Percentiles rank a stretch among this genome's conserved stretches.
phyloP scores from a whole-genome alignment of 2,888 invertebrate genomes.

The Fissipunctia ypsillon region DNA sequence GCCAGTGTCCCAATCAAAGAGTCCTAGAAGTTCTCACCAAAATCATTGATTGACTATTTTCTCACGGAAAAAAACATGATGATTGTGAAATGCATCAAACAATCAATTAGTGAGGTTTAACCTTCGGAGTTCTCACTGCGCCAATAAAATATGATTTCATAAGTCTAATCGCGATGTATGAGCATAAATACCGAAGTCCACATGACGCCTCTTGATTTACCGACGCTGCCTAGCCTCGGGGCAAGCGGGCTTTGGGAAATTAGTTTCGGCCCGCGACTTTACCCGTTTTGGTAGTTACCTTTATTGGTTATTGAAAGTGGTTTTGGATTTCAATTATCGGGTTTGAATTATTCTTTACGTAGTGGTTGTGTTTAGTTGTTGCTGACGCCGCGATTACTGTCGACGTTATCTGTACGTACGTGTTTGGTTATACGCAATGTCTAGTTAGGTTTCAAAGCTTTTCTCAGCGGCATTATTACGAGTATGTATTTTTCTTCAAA shows the following conservation, averaged over 20 bases:
- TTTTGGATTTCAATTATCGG: constrained; percentile 54
- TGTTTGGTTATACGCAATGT: neutral
- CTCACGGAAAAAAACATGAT: constrained; percentile 46
- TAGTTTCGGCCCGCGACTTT: constrained; percentile 47
- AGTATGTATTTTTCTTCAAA: neutral
- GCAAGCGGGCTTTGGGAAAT: constrained; percentile 39
- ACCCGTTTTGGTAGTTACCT: constrained; percentile 49
- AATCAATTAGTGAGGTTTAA: constrained; percentile 75
- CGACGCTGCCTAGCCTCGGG: constrained; percentile 59
- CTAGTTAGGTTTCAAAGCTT: neutral
- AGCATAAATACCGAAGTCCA: constrained; percentile 78
- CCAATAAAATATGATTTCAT: constrained; percentile 82
- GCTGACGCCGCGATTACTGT: constrained; percentile 29
- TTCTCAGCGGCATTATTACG: neutral
- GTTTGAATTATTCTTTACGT: constrained; percentile 47
- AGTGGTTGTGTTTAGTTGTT: constrained; percentile 14
- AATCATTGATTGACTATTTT: constrained; percentile 46
- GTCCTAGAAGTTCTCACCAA: neutral
- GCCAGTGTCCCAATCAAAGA: neutral
- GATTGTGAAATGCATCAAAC: constrained; percentile 62
- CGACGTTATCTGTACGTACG: constrained; percentile 24
- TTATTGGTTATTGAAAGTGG: constrained; percentile 51
- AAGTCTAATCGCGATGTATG: constrained; percentile 80
- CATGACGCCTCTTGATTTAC: constrained; percentile 84
- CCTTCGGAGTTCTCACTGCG: constrained; percentile 65